Evolutionary conservation across 2,113 vertebrate genomes (phyloP).

Genomic region (Carollia perspicillata): DNA sequence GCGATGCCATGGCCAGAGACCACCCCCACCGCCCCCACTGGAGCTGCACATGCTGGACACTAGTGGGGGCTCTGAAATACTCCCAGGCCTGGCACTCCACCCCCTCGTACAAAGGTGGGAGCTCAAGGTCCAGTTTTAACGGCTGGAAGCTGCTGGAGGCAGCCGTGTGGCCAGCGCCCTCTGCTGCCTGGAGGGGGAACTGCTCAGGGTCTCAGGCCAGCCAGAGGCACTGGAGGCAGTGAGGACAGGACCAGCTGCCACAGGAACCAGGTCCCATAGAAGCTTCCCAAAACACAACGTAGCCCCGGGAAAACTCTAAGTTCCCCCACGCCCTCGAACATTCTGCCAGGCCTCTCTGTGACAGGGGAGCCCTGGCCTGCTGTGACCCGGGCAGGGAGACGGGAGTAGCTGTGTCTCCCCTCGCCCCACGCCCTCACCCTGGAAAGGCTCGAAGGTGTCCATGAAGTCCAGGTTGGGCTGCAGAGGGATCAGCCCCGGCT

Average conservation of each 20-base stretch:
- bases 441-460: constrained; percentile 96
- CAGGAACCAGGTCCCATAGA: neutral
- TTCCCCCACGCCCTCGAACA: neutral
- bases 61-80: neutral
- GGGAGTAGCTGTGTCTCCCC: rapidly evolving
- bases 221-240: rapidly evolving
- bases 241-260: neutral
- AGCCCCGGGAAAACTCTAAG: neutral
- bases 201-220: neutral
- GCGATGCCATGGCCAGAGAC: neutral
- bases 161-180: constrained; percentile 4
- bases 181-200: constrained; percentile 53
- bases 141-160: neutral
- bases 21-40: neutral
- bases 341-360: neutral
- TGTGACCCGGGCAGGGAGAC: neutral
- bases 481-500: constrained; percentile 95
- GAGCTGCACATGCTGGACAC: neutral
- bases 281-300: neutral
- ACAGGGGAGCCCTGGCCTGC: neutral
- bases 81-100: neutral
- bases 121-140: neutral
- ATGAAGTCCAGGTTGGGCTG: constrained; percentile 98
- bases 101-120: neutral
- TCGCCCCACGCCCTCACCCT: constrained; percentile 83